phyloP scores from a whole-genome alignment of 2,888 invertebrate species.

The Sturmia bella region DNA sequence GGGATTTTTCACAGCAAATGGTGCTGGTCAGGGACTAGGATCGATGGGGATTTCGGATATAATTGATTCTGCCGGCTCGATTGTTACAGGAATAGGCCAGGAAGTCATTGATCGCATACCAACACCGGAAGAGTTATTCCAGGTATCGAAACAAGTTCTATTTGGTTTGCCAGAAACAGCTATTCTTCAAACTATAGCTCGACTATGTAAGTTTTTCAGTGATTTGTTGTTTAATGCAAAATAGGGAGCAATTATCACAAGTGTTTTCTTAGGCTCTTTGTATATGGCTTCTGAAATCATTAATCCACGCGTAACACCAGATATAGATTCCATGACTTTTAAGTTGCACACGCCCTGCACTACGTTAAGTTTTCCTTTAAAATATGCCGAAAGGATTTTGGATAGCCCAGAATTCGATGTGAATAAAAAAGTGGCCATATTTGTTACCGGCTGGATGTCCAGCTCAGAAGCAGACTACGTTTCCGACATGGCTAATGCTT shows the following conservation, averaged over 20 bases:
- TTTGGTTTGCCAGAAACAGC: conserved; percentile 50
- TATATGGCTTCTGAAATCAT: conserved; percentile 68
- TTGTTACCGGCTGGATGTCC: conserved; percentile 76
- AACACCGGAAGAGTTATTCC: conserved; percentile 37
- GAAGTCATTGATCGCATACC: conserved; percentile 37
- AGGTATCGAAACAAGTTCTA: conserved; percentile 23
- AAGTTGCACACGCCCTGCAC: conserved; percentile 71
- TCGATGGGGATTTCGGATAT: not conserved
- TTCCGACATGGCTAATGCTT: conserved; percentile 73
- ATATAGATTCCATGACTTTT: conserved; percentile 72
- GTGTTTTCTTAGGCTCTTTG: conserved; percentile 68
- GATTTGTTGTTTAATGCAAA: not conserved
- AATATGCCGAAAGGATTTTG: conserved; percentile 68
- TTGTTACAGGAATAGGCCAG: conserved; percentile 36
- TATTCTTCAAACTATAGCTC: conserved; percentile 20
- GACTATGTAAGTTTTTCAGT: conserved; percentile 37
- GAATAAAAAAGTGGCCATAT: conserved; percentile 73
- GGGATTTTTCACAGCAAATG: not conserved
- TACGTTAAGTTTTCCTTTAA: conserved; percentile 72
- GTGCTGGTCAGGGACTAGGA: not conserved
- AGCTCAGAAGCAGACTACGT: conserved; percentile 70
- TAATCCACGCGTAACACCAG: conserved; percentile 71
- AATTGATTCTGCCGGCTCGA: not conserved
- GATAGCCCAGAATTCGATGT: conserved; percentile 72
- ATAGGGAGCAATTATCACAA: not conserved